phyloP scores from a whole-genome alignment of 1,140 invertebrate genomes.

The Drosophila sproati region DNA sequence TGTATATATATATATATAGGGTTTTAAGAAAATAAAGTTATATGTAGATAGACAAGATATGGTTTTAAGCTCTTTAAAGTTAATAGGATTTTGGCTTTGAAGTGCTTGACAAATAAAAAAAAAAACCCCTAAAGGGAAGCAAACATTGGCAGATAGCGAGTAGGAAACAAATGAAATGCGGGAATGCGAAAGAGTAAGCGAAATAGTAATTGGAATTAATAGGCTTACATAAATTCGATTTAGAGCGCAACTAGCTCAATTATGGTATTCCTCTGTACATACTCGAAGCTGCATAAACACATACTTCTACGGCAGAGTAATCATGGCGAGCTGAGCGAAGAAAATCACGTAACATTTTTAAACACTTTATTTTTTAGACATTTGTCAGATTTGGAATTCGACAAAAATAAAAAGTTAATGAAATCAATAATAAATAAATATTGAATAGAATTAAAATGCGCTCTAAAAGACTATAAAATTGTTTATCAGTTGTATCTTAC shows the following conservation, averaged over 20 bases:
- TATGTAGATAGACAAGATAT: background rate
- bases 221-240: conserved; percentile 38
- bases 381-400: no score
- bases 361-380: no score
- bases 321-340: no score
- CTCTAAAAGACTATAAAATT: no score
- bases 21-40: background rate
- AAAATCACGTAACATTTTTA: no score
- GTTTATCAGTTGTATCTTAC: no score
- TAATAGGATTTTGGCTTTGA: conserved; percentile 39
- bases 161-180: background rate
- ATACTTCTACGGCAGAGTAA: conserved; percentile 3
- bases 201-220: conserved; percentile 45
- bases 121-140: background rate
- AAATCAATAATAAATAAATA: no score
- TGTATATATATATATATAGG: background rate
- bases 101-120: conserved; percentile 20
- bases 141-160: background rate
- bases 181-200: background rate
- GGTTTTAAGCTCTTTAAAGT: conserved; percentile 21
- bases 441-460: no score
- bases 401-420: no score
- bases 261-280: conserved; percentile 15
- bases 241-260: conserved; percentile 35
- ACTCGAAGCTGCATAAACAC: background rate